Percentiles rank a stretch among this genome's conserved stretches.
Conservation (phyloP, 2,797 vertebrate genomes). For the Austrolebias charrua region DNA sequence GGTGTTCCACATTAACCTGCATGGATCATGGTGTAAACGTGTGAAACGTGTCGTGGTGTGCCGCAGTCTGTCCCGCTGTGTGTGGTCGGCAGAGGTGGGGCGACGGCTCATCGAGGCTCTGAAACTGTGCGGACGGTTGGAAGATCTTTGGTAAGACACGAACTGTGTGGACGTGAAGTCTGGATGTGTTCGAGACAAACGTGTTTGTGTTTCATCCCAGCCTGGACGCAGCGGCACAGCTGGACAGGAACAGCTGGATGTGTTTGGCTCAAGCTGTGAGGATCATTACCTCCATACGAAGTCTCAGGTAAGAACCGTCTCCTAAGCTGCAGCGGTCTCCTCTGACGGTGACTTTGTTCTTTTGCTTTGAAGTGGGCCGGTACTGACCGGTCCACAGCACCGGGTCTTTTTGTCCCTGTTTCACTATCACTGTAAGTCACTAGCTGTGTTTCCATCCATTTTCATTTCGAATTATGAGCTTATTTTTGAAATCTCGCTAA, state of each 20-base stretch:
- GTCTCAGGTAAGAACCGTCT: constrained; percentile 79
- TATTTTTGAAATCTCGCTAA: too few relatives aligned
- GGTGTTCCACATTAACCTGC: not conserved
- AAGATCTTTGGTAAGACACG: constrained; percentile 69
- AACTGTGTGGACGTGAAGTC: too few relatives aligned
- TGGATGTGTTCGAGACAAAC: not conserved
- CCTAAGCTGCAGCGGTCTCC: too few relatives aligned
- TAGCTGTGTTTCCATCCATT: too few relatives aligned
- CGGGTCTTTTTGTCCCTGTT: too few relatives aligned
- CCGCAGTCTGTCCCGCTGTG: constrained; percentile 72
- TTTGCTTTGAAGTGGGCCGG: too few relatives aligned
- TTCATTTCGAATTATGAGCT: too few relatives aligned
- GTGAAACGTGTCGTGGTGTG: constrained; percentile 2
- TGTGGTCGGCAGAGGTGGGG: constrained; percentile 49
- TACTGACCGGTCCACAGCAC: too few relatives aligned
- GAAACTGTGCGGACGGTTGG: constrained; percentile 54
- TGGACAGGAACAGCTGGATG: constrained; percentile 58
- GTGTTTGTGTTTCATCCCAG: constrained; percentile 54
- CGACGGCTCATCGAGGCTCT: constrained; percentile 63
- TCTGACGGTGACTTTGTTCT: too few relatives aligned
- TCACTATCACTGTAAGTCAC: too few relatives aligned
- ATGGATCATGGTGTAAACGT: not conserved
- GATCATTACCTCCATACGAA: constrained; percentile 65
- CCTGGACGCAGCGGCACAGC: constrained; percentile 71
- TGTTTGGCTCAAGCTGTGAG: constrained; percentile 69